These are phyloP conservation scores for Uropsilus gracilis DNA, from an alignment of 2,113 vertebrate genomes.

Conservation along the genomic window DNA sequence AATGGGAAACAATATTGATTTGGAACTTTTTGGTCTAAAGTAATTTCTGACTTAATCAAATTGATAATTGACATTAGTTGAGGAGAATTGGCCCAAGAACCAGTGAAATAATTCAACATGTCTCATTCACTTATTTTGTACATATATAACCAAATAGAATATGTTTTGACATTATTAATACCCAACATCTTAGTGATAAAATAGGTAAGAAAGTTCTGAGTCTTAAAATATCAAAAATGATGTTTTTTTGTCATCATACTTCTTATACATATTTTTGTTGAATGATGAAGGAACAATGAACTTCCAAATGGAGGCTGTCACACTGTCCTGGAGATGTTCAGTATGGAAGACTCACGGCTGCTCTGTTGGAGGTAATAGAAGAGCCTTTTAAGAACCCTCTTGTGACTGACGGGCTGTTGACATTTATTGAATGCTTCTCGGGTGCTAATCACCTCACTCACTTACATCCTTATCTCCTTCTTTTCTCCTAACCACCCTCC, in stretches of 20 bases:
- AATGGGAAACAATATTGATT: background rate
- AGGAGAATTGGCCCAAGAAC: background rate
- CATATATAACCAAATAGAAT: background rate
- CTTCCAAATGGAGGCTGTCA: background rate
- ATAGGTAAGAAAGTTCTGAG: background rate
- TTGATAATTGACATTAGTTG: background rate
- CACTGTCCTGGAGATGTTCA: background rate
- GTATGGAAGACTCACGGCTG: background rate
- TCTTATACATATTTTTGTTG: background rate
- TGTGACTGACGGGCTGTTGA: constrained; percentile 66
- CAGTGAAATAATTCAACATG: background rate
- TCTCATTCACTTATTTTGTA: background rate
- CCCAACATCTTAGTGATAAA: background rate
- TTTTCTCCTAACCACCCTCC: constrained; percentile 33
- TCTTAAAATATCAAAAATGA: background rate
- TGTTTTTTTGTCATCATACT: background rate
- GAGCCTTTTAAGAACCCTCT: constrained; percentile 22
- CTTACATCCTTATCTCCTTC: constrained; percentile 71
- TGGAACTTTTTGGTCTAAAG: background rate
- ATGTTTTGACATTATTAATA: background rate
- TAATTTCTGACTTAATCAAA: constrained; percentile 23
- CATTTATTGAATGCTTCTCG: constrained; percentile 63
- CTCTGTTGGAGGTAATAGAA: constrained; percentile 18
- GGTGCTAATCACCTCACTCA: constrained; percentile 76
- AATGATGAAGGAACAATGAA: background rate